phyloP scores from a whole-genome alignment of 2,888 invertebrate species.

The Agrilus cyanescens region DNA sequence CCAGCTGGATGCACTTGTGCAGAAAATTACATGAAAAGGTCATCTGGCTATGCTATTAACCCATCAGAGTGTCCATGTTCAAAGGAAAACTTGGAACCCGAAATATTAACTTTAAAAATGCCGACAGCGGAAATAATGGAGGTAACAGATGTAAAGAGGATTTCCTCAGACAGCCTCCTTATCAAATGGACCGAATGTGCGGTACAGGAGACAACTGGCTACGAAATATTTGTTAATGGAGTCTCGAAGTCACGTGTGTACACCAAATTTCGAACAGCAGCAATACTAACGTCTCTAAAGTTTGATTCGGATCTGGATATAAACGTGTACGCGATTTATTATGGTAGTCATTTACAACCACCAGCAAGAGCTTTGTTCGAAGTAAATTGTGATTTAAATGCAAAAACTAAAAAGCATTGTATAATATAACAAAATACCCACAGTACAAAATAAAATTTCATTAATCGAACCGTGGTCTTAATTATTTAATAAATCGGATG shows the following conservation, averaged over 20 bases:
- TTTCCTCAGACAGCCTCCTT: conserved; percentile 18
- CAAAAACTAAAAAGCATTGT: too few relatives aligned
- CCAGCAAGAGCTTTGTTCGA: conserved; percentile 16
- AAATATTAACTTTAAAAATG: too few relatives aligned
- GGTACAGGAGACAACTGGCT: conserved; percentile 17
- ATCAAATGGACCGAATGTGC: conserved; percentile 20
- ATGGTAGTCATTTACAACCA: conserved; percentile 16
- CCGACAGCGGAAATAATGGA: conserved; percentile 5
- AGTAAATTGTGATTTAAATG: background rate
- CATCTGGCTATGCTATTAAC: too few relatives aligned
- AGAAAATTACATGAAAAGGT: too few relatives aligned
- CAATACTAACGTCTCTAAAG: conserved; percentile 16
- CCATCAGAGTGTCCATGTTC: too few relatives aligned
- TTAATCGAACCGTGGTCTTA: too few relatives aligned
- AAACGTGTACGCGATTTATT: conserved; percentile 14
- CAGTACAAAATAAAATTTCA: too few relatives aligned
- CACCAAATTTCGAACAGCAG: conserved; percentile 16
- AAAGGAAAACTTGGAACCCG: too few relatives aligned
- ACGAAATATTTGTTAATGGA: conserved; percentile 20
- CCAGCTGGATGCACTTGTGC: background rate
- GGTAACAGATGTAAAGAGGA: conserved; percentile 16
- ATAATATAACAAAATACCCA: too few relatives aligned
- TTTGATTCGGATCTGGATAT: conserved; percentile 11
- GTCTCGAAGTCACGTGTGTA: conserved; percentile 17
- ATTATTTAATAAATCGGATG: too few relatives aligned